Base-by-base conservation (phyloP, 30 jellyfish, hydroid and myxozoan genomes). In the Chrysaora quinquecirrha region DNA sequence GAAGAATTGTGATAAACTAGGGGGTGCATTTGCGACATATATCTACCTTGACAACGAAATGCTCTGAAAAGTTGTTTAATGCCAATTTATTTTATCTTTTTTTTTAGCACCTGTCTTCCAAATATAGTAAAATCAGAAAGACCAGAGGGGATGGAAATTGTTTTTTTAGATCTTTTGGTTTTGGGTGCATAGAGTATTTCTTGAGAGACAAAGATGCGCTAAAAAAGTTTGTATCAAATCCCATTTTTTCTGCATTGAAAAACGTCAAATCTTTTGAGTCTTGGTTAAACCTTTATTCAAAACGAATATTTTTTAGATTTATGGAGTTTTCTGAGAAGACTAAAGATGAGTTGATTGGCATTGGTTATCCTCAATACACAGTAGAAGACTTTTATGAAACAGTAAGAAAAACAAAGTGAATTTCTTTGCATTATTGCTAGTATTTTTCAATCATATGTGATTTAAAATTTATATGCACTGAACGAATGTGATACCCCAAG, bases 111-210 rank as follows among this genome's bases (percentile, higher is more conserved):
- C 85, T 91, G 14, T 80, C 86, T 25, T 21, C 77, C 29, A 69
- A 96, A 75, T 91, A 78, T 48, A 34, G 62, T n/a, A 63, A 77
- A 38, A 66, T 91, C 0, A 48, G 98, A 48, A 71, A 68, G 82
- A 83, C 96, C 1, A 33, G 98, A 71, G 98, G 98, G 23, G 98
- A 91, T 85, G 98, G 98, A 25, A 91, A 91, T 75, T 91, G 98
- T 71, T 91, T 91, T 73, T 91, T 30, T 54, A 62, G 98, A 75
- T 76, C 96, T 2, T 91, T 85, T 78, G 96, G 91, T 2, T 91
- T 85, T 78, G 89, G 96, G 11, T 83, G 86, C 43, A 79, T 85
- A 23, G 98, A 91, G 69, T 46, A 63, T 27, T 85, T 92, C 71
- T 49, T 78, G 71, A 60, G 65, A 48, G 88, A 85, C 71, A 25